Evolutionary conservation across 2,888 invertebrate species (phyloP).

Genomic region (Epinotia brunnichana): DNA sequence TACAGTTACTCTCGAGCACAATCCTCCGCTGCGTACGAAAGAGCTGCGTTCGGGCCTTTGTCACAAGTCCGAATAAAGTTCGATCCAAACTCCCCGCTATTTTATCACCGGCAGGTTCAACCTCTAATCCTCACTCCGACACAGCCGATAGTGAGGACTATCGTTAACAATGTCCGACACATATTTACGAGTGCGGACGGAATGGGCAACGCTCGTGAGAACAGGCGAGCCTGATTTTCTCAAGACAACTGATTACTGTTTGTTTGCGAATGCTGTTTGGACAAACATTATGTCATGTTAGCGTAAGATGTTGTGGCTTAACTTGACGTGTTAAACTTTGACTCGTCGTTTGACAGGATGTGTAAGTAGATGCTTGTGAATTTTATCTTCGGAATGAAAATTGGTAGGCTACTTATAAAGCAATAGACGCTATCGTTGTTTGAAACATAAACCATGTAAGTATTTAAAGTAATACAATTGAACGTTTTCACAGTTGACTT

Average conservation of each 20-base stretch:
- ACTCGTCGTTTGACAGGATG: conserved; percentile 13
- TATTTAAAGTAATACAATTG: too few relatives aligned
- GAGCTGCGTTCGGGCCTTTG: conserved; percentile 13
- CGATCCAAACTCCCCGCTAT: conserved; percentile 26
- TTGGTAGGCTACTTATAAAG: not conserved
- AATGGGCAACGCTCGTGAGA: conserved; percentile 70
- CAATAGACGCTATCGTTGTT: too few relatives aligned
- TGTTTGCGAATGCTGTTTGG: conserved; percentile 68
- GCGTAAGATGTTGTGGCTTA: conserved; percentile 20
- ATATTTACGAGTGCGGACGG: conserved; percentile 51
- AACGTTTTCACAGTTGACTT: too few relatives aligned
- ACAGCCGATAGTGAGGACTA: conserved; percentile 41
- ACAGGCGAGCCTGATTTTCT: conserved; percentile 66
- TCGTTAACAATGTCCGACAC: conserved; percentile 40
- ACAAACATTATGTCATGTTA: conserved; percentile 40
- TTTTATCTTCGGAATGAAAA: not conserved
- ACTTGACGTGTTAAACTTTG: conserved; percentile 28
- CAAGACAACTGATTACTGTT: conserved; percentile 64
- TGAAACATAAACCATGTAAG: too few relatives aligned
- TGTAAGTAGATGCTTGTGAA: not conserved
- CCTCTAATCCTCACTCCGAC: conserved; percentile 42
- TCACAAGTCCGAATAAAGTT: conserved; percentile 28
- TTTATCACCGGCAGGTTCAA: conserved; percentile 25
- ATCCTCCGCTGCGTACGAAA: conserved; percentile 13
- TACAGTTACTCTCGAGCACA: not conserved